phyloP scores from a whole-genome alignment of 1,140 invertebrate species.

The Drosophila grimshawi region DNA sequence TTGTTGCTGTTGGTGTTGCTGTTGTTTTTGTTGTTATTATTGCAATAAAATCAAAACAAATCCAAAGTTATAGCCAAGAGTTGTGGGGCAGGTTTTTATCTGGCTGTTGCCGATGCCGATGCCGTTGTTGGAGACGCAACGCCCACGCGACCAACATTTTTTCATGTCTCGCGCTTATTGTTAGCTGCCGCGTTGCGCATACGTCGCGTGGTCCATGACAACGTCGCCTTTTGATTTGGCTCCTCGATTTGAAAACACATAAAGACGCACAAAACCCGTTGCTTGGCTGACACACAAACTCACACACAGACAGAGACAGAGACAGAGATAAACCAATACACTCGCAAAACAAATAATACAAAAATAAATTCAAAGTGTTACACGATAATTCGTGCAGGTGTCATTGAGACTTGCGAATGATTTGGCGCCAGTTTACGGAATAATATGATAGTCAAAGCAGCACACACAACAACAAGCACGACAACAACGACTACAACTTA shows the following conservation, averaged over 20 bases:
- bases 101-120: not conserved
- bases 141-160: conserved; percentile 82
- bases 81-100: conserved; percentile 74
- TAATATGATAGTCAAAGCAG: conserved; percentile 48
- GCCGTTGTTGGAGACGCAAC: conserved; percentile 67
- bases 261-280: conserved; percentile 65
- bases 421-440: conserved; percentile 80
- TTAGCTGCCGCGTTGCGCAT: conserved; percentile 60
- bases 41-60: conserved; percentile 69
- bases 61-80: conserved; percentile 78
- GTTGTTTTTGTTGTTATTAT: conserved; percentile 54
- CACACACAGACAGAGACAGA: not conserved
- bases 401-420: conserved; percentile 82
- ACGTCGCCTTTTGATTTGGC: conserved; percentile 53
- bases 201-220: conserved; percentile 62
- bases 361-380: conserved; percentile 77
- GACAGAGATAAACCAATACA: conserved; percentile 12
- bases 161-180: conserved; percentile 53
- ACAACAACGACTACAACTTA: conserved; percentile 7
- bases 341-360: conserved; percentile 30
- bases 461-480: conserved; percentile 28
- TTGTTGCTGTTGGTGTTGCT: conserved; percentile 52
- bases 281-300: conserved; percentile 32
- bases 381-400: conserved; percentile 82
- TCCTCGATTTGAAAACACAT: conserved; percentile 44